Evolutionary conservation across 1,140 invertebrate species (phyloP).

Genomic region (Drosophila pseudoobscura): DNA sequence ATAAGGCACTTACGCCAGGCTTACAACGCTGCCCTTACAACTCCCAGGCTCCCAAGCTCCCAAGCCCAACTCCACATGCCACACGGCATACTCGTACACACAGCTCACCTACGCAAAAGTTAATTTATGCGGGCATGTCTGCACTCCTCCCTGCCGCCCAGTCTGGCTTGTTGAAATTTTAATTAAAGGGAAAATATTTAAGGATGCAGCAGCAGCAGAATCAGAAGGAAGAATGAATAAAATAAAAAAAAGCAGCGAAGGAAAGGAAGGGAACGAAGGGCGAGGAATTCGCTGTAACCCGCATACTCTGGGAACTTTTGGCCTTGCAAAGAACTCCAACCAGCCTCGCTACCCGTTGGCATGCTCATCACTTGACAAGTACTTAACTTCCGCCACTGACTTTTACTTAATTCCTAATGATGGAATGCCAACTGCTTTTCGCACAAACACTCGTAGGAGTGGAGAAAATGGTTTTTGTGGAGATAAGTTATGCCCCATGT

Average conservation of each 20-base stretch:
- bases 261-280: background rate
- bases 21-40: constrained; percentile 40
- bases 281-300: constrained; percentile 15
- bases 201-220: constrained; percentile 52
- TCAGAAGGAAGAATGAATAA: constrained; percentile 32
- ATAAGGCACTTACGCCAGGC: constrained; percentile 77
- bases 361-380: constrained; percentile 55
- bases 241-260: background rate
- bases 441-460: constrained; percentile 28
- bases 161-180: constrained; percentile 74
- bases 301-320: constrained; percentile 49
- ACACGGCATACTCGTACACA: constrained; percentile 7
- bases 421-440: constrained; percentile 49
- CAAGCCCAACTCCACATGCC: background rate
- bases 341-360: constrained; percentile 1
- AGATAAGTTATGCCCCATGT: constrained; percentile 10
- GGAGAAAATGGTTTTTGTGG: constrained; percentile 5
- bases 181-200: constrained; percentile 74
- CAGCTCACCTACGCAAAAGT: constrained; percentile 58
- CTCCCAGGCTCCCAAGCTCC: too few relatives aligned
- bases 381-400: constrained; percentile 61
- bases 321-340: constrained; percentile 32
- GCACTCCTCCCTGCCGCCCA: constrained; percentile 6
- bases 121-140: constrained; percentile 76
- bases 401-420: constrained; percentile 63